Evolutionary conservation across 2,888 invertebrate genomes (phyloP), one percentile per base, ranked within the genome.

Genomic region (Lithophane semibrunnea): DNA sequence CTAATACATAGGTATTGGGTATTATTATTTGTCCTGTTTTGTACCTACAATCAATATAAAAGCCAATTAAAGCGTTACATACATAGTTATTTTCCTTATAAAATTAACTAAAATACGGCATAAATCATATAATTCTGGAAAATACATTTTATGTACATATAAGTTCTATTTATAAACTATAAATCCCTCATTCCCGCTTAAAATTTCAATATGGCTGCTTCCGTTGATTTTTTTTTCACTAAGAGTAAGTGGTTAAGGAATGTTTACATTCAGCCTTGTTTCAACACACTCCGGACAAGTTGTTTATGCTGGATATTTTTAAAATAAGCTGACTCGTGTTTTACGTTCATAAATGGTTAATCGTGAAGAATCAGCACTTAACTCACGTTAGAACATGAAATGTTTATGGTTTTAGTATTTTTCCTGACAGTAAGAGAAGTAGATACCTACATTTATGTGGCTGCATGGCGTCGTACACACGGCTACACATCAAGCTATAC

Each of bases 301-400:
- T 87, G 89, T 88, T 88, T 88, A 91, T 88, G 87, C 88, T 89
- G 80, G 79, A 88, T 91, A 90, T 93, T 93, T 92, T 92, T 83
- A 89, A 90, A 92, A 91, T 89, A 92, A 80, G 63, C 73, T 44
- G 54, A 73, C 61, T 63, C 44, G 60, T 75, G 58, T 69, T 76
- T 84, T 80, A 73, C 68, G 64, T 76, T 86, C 79, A 65, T 84
- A 80, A 75, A 84, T 77, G 86, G 82, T 44, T 47, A 75, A 68
- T 63, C 21, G 42, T 73, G 37, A 58, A 67, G 69, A 66, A 56
- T 71, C 66, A 71, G 64, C 69, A 56, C 49, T 84, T 75, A 60
- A 60, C n/a, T 37, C 24, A 68, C 58, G 56, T 80, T 24, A 75
- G n/a, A 58, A 37, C 16, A 58, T 44, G 3, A 24, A 2, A 49